Percentiles rank a stretch among this genome's conserved stretches.
Conservation (phyloP, 2,113 vertebrate species). For the Platichthys stellatus region DNA sequence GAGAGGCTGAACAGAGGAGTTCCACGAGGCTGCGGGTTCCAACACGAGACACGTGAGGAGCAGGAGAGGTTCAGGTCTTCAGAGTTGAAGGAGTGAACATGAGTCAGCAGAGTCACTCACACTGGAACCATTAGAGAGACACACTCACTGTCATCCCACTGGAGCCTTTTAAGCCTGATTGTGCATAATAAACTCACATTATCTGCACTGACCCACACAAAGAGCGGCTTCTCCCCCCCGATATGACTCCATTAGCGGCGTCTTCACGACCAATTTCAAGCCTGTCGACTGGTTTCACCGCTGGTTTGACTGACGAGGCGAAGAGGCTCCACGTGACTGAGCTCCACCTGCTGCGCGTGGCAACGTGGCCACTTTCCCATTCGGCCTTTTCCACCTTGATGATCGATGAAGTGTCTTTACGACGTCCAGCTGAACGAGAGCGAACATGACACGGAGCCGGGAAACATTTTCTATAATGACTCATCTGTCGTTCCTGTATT, state of each 20-base stretch:
- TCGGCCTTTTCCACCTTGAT: background rate
- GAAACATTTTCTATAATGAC: no score
- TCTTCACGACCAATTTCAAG: slow-evolving; percentile 11
- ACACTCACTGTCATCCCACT: slow-evolving; percentile 45
- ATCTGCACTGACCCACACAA: slow-evolving; percentile 54
- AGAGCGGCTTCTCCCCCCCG: slow-evolving; percentile 21
- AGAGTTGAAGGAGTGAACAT: slow-evolving; percentile 37
- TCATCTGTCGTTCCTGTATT: no score
- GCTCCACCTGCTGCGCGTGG: background rate
- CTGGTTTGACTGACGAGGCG: slow-evolving; percentile 25
- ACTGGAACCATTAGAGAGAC: slow-evolving; percentile 56
- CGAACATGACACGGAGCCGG: no score
- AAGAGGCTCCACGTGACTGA: slow-evolving; percentile 25
- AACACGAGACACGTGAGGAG: background rate
- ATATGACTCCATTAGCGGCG: slow-evolving; percentile 49
- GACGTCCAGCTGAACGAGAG: no score
- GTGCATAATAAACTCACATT: slow-evolving; percentile 69
- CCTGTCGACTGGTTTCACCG: slow-evolving; percentile 12
- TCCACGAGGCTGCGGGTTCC: no score
- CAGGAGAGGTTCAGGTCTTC: background rate
- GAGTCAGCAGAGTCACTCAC: slow-evolving; percentile 66
- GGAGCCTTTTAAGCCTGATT: slow-evolving; percentile 66
- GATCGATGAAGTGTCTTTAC: background rate
- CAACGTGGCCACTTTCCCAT: slow-evolving; percentile 12
- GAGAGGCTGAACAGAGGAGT: no score